Evolutionary conservation across 2,113 vertebrate species (phyloP).

Genomic region (Acrocephalus kingi): DNA sequence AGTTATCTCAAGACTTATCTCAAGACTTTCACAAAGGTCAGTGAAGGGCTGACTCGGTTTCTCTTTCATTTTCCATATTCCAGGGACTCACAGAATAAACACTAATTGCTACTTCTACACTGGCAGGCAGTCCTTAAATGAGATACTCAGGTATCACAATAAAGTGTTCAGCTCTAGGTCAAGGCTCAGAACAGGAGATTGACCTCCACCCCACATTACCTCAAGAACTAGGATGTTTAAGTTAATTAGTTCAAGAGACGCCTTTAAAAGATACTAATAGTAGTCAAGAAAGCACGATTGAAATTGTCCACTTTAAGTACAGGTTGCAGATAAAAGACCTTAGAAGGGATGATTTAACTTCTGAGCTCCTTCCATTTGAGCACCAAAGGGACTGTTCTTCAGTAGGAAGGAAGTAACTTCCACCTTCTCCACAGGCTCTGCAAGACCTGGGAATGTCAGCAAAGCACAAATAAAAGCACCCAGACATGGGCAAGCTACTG

Average conservation of each 20-base stretch:
- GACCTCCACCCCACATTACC: background rate
- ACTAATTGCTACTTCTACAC: background rate
- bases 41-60: background rate
- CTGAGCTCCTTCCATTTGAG: background rate
- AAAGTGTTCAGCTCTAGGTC: background rate
- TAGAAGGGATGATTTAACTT: background rate
- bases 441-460: background rate
- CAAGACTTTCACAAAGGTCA: background rate
- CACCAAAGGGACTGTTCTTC: background rate
- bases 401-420: background rate
- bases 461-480: background rate
- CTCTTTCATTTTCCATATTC: background rate
- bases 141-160: background rate
- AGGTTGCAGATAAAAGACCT: background rate
- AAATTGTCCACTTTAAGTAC: background rate
- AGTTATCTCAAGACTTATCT: background rate
- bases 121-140: background rate
- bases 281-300: background rate
- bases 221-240: background rate
- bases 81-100: background rate
- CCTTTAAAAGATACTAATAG: background rate
- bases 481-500: background rate
- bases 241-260: background rate
- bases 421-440: background rate
- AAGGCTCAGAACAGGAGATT: background rate